Evolutionary conservation across 2,113 vertebrate genomes (phyloP).

Genomic region (Tragelaphus imberbis): DNA sequence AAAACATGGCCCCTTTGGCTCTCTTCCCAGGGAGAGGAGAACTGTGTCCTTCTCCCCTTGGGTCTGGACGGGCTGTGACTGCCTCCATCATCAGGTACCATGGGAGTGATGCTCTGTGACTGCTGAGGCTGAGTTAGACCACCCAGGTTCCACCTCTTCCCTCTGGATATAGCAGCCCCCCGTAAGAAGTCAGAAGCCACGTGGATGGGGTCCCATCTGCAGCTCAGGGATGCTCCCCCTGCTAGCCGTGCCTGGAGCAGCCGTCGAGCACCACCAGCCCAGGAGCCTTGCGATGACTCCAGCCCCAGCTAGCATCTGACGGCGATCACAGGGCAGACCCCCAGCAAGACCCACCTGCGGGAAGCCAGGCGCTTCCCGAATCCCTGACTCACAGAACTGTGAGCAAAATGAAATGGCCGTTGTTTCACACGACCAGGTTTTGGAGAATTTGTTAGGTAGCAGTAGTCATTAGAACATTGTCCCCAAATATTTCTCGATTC

Average conservation of each 20-base stretch:
- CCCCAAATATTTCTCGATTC: neutral
- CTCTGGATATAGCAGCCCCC: neutral
- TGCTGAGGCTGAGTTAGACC: neutral
- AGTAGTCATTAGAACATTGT: neutral
- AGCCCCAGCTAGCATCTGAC: neutral
- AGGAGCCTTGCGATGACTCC: neutral
- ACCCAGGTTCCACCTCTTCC: neutral
- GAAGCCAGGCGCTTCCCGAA: neutral
- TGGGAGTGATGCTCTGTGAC: neutral
- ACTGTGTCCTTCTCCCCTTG: neutral
- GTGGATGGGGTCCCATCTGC: neutral
- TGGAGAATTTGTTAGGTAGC: neutral
- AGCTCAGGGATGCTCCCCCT: neutral
- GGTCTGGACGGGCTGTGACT: neutral
- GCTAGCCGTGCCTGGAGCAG: neutral
- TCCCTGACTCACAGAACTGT: neutral
- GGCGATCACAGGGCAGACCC: neutral
- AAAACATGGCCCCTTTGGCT: neutral
- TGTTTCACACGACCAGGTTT: neutral
- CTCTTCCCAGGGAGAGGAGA: neutral
- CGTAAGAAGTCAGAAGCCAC: neutral
- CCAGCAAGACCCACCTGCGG: neutral
- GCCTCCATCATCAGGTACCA: neutral
- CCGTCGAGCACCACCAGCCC: accelerated
- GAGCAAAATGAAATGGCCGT: neutral